phyloP scores from a whole-genome alignment of 2,113 vertebrate species.

The Pseudopipra pipra region DNA sequence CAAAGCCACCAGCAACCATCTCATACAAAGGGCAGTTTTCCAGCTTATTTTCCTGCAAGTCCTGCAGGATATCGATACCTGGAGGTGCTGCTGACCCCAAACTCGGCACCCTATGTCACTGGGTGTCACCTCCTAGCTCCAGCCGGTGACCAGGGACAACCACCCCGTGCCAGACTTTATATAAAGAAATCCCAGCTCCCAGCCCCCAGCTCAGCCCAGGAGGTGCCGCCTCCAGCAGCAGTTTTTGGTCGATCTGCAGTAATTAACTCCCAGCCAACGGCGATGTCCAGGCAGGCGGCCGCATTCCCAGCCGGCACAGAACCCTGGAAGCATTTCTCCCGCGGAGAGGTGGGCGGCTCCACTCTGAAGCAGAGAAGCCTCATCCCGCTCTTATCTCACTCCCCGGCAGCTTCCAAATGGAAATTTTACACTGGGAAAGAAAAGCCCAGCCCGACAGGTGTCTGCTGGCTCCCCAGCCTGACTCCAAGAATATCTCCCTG shows the following conservation, averaged over 20 bases:
- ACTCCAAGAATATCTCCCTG: neutral
- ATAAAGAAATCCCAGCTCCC: neutral
- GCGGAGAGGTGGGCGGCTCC: neutral
- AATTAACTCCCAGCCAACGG: neutral
- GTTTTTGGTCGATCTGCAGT: neutral
- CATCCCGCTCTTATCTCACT: accelerated
- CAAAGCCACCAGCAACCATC: neutral
- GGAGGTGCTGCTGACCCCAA: neutral
- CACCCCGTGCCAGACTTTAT: accelerated
- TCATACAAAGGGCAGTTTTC: neutral
- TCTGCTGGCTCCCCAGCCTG: neutral
- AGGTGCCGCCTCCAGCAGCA: neutral
- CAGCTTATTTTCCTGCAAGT: neutral
- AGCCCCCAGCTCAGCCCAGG: neutral
- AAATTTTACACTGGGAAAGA: neutral
- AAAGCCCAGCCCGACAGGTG: neutral
- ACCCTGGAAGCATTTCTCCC: neutral
- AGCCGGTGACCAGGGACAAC: neutral
- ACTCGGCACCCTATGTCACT: accelerated
- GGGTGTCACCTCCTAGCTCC: neutral
- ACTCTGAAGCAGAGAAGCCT: neutral
- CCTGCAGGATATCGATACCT: neutral
- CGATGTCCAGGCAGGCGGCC: neutral
- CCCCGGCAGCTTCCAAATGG: neutral
- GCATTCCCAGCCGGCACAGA: neutral